These are phyloP conservation scores for Gymnoscopelus braueri DNA, from an alignment of 2,797 vertebrate genomes.

Conservation along the genomic window DNA sequence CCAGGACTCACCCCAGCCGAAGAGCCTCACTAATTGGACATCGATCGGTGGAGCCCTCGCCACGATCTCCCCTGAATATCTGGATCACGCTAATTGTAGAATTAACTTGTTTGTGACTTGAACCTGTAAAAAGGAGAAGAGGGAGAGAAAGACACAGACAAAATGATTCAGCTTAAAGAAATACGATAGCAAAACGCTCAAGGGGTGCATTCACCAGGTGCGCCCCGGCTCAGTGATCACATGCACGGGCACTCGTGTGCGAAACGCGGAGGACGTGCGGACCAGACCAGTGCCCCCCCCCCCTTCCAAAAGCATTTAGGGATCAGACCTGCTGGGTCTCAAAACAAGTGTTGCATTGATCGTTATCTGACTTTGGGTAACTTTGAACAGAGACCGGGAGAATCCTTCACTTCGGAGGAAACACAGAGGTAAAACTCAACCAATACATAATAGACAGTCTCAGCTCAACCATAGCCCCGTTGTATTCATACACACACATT, in stretches of 20 bases:
- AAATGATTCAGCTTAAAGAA: slow-evolving; percentile 65
- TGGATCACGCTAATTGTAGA: slow-evolving; percentile 78
- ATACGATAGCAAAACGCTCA: slow-evolving; percentile 24
- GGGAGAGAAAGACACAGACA: slow-evolving; percentile 58
- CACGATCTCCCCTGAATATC: slow-evolving; percentile 80
- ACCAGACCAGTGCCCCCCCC: slow-evolving; percentile 8
- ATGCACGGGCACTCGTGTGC: neutral
- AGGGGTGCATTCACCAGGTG: slow-evolving; percentile 6
- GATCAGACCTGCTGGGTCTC: neutral
- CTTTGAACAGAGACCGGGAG: slow-evolving; percentile 27
- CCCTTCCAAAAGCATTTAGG: slow-evolving; percentile 1
- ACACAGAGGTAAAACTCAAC: slow-evolving; percentile 30
- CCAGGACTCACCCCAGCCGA: slow-evolving; percentile 21
- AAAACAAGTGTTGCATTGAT: slow-evolving; percentile 34
- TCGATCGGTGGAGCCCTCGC: slow-evolving; percentile 72
- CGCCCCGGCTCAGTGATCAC: neutral
- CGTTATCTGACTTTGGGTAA: slow-evolving; percentile 35
- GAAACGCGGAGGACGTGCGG: slow-evolving; percentile 8
- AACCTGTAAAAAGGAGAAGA: slow-evolving; percentile 47
- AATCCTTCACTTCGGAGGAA: too few species aligned
- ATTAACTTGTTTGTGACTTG: slow-evolving; percentile 75
- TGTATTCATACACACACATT: slow-evolving; percentile 20
- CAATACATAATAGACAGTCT: slow-evolving; percentile 5
- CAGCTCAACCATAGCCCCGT: neutral
- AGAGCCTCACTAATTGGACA: slow-evolving; percentile 79